A percentile compares a stretch with the other conserved stretches of the same genome.
These are phyloP conservation scores for Eretmocerus hayati DNA, from an alignment of 2,888 invertebrate species.

Conservation along the genomic window DNA sequence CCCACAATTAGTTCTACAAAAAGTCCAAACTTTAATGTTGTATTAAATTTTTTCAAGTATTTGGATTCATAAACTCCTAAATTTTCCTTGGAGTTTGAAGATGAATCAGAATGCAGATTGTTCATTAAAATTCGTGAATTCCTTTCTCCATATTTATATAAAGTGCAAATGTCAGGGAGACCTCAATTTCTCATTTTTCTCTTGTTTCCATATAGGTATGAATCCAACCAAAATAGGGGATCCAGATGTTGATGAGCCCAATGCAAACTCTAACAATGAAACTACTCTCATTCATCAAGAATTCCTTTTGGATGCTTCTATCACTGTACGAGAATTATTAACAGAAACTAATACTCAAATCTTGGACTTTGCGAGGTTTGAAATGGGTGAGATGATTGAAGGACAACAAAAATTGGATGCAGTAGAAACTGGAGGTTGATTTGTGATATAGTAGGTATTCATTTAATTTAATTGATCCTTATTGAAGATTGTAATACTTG, in stretches of 20 bases:
- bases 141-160: conserved; percentile 9
- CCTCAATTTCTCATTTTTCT: too few relatives aligned
- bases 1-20: background rate
- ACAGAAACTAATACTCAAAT: conserved; percentile 60
- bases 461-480: background rate
- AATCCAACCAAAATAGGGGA: conserved; percentile 71
- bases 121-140: too few relatives aligned
- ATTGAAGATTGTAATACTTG: background rate
- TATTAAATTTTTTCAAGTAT: conserved; percentile 3
- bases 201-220: conserved; percentile 52
- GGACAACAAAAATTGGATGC: conserved; percentile 51
- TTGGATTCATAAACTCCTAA: too few relatives aligned
- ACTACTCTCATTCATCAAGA: conserved; percentile 78
- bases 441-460: background rate
- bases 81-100: too few relatives aligned
- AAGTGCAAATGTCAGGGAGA: too few relatives aligned
- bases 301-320: conserved; percentile 70
- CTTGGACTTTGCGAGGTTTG: conserved; percentile 77
- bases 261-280: conserved; percentile 66
- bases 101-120: too few relatives aligned
- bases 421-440: conserved; percentile 59
- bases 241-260: conserved; percentile 55
- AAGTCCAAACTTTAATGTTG: background rate
- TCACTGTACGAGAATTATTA: conserved; percentile 67
- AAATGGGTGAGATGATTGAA: conserved; percentile 66